Evolutionary conservation across 2,888 invertebrate species (phyloP), one percentile per base, ranked within the genome.

Genomic region (Didymodactylos carnosus): DNA sequence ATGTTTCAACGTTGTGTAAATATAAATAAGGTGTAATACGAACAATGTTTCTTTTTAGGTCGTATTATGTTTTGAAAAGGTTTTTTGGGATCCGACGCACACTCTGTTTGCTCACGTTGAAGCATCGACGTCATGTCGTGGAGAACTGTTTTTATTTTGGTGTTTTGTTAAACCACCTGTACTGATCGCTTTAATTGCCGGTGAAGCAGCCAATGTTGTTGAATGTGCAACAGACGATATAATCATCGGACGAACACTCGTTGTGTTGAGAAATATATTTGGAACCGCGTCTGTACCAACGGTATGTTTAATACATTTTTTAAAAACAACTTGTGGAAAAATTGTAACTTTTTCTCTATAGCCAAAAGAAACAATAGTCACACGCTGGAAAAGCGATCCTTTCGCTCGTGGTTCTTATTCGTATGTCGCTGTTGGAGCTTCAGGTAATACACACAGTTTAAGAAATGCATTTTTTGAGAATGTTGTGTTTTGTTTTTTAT

Each of bases 61-160:
- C 46, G 93, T 95, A 35, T 85, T 98, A 73, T 94, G 94, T 83
- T 98, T 98, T 84, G 95, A 97, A 82, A 88, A 91, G 75, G 90
- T 92, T 73, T 98, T 98, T 85, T 98, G 97, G 97, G 95, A 97
- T 82, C 91, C 92, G 0, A 91, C 91, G 83, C 89, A 90, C 46
- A 94, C 95, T 86, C 87, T 95, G 73, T 97, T 97, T 84, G 97
- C 95, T 13, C 94, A 95, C 84, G 94, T 97, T 73, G 94, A 94
- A 35, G 92, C 91, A 79, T 94, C 94, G 0, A 95, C 94, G 0
- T 91, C 93, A 16, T 93, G 82, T 73, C 79, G 85, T 0, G 85
- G 97, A 46, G 97, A 98, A 84, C 87, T 97, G 78, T 98, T 97
- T 85, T 87, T 97, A 49, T 98, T 97, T 86, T 95, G 94, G 94